Evolutionary conservation across 2,113 vertebrate species (phyloP), one percentile per base, ranked within the genome.

Genomic region (Neodon shergylaensis): DNA sequence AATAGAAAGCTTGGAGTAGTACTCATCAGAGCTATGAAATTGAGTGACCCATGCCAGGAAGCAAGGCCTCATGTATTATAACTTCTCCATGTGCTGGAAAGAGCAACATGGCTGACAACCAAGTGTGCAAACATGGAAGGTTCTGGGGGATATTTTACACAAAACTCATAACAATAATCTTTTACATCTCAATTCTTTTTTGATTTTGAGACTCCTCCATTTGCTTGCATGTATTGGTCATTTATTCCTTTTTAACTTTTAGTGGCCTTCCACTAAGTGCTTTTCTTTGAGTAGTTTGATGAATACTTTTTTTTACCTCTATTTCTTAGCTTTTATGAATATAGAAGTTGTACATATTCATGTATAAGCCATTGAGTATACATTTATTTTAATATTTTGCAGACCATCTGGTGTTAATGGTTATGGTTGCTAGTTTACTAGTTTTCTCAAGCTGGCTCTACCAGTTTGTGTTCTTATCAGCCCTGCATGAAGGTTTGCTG

Each of bases 251-350:
- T 42, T 63, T 28, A 65, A 19, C 2, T 65, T 74, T 65, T 74
- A 81, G 49, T 14, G n/a, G 42, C 58, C 65, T 65, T 87, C 4
- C 49, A 47, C 31, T 19, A 14, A 44, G 52, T 77, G 26, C 19
- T 83, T 88, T 89, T 88, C 36, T 76, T 70, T 90, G 61, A 88
- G 12, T 39, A 78, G 11, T 66, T 78, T 77, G 54, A 58, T 44
- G 21, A 39, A 26, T 63, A 66, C 76, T 73, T 90, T 83, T 87
- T 5, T 52, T n/a, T 22, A 13, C 49, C 81, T 76, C 17, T 31
- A 36, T 42, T 79, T 92, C 84, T 85, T 90, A 70, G 44, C 21
- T 85, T 85, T 65, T 83, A 63, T n/a, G 22, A 91, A 84, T 68
- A 63, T 68, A 95, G 21, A 68, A 68, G 26, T 12, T 91, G 17